Evolutionary conservation across 2,113 vertebrate species (phyloP), one percentile per base, ranked within the genome.

Genomic region (Colossoma macropomum): DNA sequence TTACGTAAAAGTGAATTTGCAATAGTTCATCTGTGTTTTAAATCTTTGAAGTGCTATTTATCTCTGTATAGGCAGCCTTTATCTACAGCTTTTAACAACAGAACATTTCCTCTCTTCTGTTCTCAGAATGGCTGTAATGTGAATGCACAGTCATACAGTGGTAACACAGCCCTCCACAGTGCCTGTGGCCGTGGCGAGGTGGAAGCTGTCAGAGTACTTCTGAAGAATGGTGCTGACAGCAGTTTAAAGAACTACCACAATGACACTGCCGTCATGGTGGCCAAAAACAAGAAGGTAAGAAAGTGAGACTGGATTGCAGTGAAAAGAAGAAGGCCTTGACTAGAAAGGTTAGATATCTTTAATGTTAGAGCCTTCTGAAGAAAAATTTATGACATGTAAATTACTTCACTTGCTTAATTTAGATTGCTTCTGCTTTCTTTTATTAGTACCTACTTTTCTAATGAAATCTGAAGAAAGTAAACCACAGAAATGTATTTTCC

Each of bases 161-260:
- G 96, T 52, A 97, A 96, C 92, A 97, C 96, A 0, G 96, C 97
- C 0, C 91, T 97, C 77, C 97, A 97, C 80, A 93, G 93, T 0
- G 96, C 96, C 4, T 95, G 96, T 1, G 96, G 96, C 19, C 92
- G 96, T 25, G 96, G 96, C 12, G 95, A 96, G 59, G 89, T 95
- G 70, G 96, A 96, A 38, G 94, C 94, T 0, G 94, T 95, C 71
- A 87, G 96, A 6, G 87, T 94, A 9, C 91, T 97, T 83, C 92
- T 97, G 56, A 95, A 94, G 75, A 96, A 93, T 13, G 96, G 97
- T 21, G 96, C 96, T 0, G 96, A 97, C 90, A 94, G 94, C 69
- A 94, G 95, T 84, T 89, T 97, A 78, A 97, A 97, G 92, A 97
- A 97, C 90, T 96, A 96, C 62, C 96, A 97, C 89, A 97, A 97